A percentile compares a stretch with the other conserved stretches of the same genome.
Evolutionary conservation across 2,113 vertebrate genomes (phyloP).

Genomic region (Tachysurus vachellii): DNA sequence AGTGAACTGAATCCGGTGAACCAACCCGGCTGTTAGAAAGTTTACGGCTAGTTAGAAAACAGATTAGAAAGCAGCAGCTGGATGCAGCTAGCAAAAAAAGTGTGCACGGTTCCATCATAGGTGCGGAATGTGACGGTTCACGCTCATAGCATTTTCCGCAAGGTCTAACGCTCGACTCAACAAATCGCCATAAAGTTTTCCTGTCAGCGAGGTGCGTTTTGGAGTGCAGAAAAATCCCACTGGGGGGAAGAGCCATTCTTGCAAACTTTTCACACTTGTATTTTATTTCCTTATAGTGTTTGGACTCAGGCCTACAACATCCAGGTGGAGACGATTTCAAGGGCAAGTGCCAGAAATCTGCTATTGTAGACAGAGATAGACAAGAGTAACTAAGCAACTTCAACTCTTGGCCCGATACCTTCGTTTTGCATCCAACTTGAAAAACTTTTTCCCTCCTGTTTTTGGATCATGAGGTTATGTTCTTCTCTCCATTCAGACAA

Average conservation of each 20-base stretch:
- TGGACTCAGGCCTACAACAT: constrained; percentile 52
- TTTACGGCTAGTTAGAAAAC: constrained; percentile 27
- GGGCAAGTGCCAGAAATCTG: constrained; percentile 49
- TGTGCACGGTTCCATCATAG: constrained; percentile 46
- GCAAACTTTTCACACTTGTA: constrained; percentile 48
- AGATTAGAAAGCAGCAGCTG: constrained; percentile 44
- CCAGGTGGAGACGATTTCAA: constrained; percentile 64
- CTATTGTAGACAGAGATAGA: constrained; percentile 48
- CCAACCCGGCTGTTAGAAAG: neutral
- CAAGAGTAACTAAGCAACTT: constrained; percentile 49
- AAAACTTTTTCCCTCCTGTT: neutral
- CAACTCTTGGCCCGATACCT: constrained; percentile 40
- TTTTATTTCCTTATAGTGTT: constrained; percentile 62
- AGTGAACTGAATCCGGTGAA: too few relatives aligned
- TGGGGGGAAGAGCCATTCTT: constrained; percentile 46
- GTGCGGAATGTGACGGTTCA: constrained; percentile 59
- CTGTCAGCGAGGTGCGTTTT: constrained; percentile 52
- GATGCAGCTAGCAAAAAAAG: constrained; percentile 34
- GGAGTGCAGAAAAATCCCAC: constrained; percentile 45
- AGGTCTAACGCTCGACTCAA: constrained; percentile 49
- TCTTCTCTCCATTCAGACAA: constrained; percentile 32
- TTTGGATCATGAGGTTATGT: constrained; percentile 37
- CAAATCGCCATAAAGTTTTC: constrained; percentile 54
- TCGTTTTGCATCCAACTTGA: constrained; percentile 51
- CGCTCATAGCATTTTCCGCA: constrained; percentile 49